Evolutionary conservation across 1,140 invertebrate genomes (phyloP), one percentile per base, ranked within the genome.

Genomic region (Tetraneura akinire): DNA sequence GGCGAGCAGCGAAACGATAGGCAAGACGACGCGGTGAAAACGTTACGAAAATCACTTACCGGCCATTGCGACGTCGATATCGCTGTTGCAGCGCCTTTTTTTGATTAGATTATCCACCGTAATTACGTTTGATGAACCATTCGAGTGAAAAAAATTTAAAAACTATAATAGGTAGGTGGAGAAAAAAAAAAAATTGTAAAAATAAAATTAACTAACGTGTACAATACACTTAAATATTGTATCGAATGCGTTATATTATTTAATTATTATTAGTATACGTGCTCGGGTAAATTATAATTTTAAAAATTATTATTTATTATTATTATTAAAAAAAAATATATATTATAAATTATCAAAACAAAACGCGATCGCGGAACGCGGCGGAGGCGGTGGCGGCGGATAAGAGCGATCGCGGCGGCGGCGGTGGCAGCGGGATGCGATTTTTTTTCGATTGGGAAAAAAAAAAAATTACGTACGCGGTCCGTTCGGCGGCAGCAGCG

Each of bases 51-150:
- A 74, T 21, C 74, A 78, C 74, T 78, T 78, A 78, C 74, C 74
- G 74, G 74, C 74, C 74, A 78, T 78, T 62, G 74, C 37, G 55
- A 37, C 74, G 53, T 78, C 74, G 74, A 78, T 78, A 78, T 78
- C 74, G 74, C 74, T 78, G 74, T 78, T 78, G 55, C 74, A 78
- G 74, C 74, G 74, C 55, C 74, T 78, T 42, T 78, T 78, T 78
- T 78, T 78, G 74, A 78, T 78, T 78, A 78, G 53, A 78, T 78
- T 78, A 78, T 78, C 74, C 74, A 78, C 74, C 74, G 74, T 78
- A 78, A 62, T 78, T 60, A 62, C 55, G 74, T 78, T 78, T 55
- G 74, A 78, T 78, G 74, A 57, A 78, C 74, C 74, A 78, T 78
- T 57, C 21, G 74, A n/a, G 37, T 26, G 74, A 60, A 57, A 62